Evolutionary conservation across 2,113 vertebrate species (phyloP).

Genomic region (Nibea coibor): DNA sequence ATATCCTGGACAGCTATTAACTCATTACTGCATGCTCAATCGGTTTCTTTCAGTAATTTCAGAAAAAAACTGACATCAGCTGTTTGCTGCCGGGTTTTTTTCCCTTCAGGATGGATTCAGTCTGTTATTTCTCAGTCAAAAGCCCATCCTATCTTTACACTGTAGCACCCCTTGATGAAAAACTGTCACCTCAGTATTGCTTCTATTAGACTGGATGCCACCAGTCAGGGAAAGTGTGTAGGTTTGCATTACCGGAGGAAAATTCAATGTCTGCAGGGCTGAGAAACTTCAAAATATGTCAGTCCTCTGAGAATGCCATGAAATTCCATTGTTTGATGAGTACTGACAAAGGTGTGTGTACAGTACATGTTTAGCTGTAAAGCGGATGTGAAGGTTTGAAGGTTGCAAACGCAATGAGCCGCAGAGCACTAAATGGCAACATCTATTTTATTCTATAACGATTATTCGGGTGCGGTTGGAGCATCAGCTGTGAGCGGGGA

Average conservation of each 20-base stretch:
- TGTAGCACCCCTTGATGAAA: constrained; percentile 57
- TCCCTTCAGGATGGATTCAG: constrained; percentile 27
- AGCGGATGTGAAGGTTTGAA: constrained; percentile 20
- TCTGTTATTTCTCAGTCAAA: constrained; percentile 47
- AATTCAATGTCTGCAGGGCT: constrained; percentile 18
- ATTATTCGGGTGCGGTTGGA: constrained; percentile 28
- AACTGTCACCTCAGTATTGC: constrained; percentile 59
- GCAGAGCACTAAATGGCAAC: background rate
- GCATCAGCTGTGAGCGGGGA: constrained; percentile 58
- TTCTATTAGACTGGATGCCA: constrained; percentile 44
- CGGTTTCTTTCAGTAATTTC: constrained; percentile 17
- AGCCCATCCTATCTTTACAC: constrained; percentile 36
- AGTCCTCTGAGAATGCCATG: background rate
- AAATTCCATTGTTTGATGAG: constrained; percentile 8
- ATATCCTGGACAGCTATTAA: constrained; percentile 8
- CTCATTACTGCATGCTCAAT: constrained; percentile 28
- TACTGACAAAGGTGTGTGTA: background rate
- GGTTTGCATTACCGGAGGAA: constrained; percentile 33
- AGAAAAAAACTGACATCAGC: constrained; percentile 34
- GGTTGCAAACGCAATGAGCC: background rate
- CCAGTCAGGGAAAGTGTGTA: constrained; percentile 10
- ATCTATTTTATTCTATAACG: constrained; percentile 3
- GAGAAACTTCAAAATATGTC: constrained; percentile 9
- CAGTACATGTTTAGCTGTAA: background rate
- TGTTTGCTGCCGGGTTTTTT: constrained; percentile 18